These are phyloP conservation scores for Globodera ellingtonae DNA, from an alignment of 1,140 invertebrate species.

Conservation along the genomic window DNA sequence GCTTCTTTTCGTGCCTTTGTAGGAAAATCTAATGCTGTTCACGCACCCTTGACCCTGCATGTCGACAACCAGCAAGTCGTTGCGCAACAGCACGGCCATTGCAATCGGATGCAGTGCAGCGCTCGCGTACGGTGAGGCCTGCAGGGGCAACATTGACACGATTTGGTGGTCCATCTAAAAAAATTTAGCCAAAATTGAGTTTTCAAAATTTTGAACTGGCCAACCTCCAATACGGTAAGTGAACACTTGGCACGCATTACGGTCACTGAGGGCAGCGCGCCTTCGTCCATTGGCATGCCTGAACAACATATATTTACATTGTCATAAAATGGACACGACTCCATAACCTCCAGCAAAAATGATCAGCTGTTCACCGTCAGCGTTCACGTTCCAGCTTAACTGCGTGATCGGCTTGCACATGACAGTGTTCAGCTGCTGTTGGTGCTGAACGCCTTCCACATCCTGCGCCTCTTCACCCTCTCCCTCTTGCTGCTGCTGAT, in stretches of 20 bases:
- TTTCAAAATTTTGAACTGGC: conserved; percentile 12
- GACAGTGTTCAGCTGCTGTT: not conserved
- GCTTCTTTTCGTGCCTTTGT: no score
- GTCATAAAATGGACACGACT: not conserved
- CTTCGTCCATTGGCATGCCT: conserved; percentile 63
- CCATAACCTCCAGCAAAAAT: conserved; percentile 68
- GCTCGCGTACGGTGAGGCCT: conserved; percentile 86
- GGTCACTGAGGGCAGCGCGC: conserved; percentile 72
- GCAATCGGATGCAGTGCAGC: conserved; percentile 90
- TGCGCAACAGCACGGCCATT: conserved; percentile 92
- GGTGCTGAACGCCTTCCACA: not conserved
- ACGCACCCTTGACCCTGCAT: conserved; percentile 79
- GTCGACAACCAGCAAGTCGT: conserved; percentile 97
- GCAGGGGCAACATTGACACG: conserved; percentile 83
- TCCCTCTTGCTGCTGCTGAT: not conserved
- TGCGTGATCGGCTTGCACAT: conserved; percentile 55
- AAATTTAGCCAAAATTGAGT: not conserved
- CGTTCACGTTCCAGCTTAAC: conserved; percentile 56
- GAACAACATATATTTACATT: conserved; percentile 19
- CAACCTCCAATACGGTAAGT: conserved; percentile 68
- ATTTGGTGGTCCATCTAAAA: conserved; percentile 96
- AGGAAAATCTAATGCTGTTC: not conserved
- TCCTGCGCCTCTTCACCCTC: conserved; percentile 18
- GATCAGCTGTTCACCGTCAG: conserved; percentile 62
- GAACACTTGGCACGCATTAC: conserved; percentile 93